Evolutionary conservation across 2,888 invertebrate species (phyloP).

Genomic region (Trypoxylon attenuatum): DNA sequence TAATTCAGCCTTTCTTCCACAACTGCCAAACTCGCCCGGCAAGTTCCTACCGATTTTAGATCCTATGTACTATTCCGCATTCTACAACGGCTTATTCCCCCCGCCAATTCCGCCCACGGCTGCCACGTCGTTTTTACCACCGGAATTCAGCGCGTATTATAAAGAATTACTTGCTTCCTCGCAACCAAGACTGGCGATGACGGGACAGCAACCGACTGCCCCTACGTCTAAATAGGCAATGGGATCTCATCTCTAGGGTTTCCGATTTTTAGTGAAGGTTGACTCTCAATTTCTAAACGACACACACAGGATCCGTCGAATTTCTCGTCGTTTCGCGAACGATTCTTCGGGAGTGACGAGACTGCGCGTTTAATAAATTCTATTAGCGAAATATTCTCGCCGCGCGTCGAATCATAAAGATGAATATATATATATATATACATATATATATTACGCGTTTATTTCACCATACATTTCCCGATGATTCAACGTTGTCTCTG

Average conservation of each 20-base stretch:
- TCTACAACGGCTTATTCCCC: constrained; percentile 74
- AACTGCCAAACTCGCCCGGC: constrained; percentile 69
- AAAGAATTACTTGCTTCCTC: constrained; percentile 76
- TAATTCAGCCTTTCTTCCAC: constrained; percentile 68
- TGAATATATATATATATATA: constrained; percentile 6
- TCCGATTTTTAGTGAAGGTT: constrained; percentile 24
- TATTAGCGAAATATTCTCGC: background rate
- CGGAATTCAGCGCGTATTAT: constrained; percentile 76
- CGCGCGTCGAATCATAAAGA: background rate
- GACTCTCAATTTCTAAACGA: constrained; percentile 20
- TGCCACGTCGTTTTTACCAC: constrained; percentile 71
- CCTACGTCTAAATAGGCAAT: constrained; percentile 73
- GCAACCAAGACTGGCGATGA: constrained; percentile 72
- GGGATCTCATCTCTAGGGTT: constrained; percentile 50
- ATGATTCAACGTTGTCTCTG: too few species aligned
- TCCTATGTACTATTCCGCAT: constrained; percentile 75
- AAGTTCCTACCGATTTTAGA: constrained; percentile 75
- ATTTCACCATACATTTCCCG: too few species aligned
- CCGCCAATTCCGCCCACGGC: constrained; percentile 64
- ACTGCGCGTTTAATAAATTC: background rate
- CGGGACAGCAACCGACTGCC: constrained; percentile 66
- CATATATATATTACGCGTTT: constrained; percentile 34
- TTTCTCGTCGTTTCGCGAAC: constrained; percentile 14
- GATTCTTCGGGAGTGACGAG: background rate
- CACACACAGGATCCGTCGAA: constrained; percentile 40